A percentile compares a stretch with the other conserved stretches of the same genome.
These are phyloP conservation scores for Deroplatys truncata DNA, from an alignment of 2,888 invertebrate species.

Conservation along the genomic window DNA sequence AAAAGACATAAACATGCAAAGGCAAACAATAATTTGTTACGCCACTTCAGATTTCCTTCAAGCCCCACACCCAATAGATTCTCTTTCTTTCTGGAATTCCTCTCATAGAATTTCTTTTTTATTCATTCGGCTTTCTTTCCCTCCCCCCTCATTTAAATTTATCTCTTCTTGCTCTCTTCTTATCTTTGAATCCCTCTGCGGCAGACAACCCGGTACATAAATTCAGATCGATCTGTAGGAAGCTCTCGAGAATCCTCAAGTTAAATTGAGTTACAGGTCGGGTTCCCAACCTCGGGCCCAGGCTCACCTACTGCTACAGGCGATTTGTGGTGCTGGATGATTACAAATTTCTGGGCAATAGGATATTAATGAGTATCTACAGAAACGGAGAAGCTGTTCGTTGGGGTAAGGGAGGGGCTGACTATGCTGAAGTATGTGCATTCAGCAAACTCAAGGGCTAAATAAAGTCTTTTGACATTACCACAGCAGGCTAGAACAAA, in stretches of 20 bases:
- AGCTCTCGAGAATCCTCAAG: slow-evolving; percentile 17
- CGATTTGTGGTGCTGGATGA: background rate
- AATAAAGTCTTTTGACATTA: too few relatives aligned
- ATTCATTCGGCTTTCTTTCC: background rate
- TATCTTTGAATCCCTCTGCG: background rate
- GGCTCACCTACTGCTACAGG: background rate
- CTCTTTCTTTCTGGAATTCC: background rate
- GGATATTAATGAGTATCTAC: background rate
- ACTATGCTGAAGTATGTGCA: too few relatives aligned
- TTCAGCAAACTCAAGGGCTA: too few relatives aligned
- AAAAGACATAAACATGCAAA: background rate
- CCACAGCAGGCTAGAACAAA: too few relatives aligned
- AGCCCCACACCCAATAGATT: background rate
- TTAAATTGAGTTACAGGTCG: slow-evolving; percentile 24
- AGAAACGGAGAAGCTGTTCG: background rate
- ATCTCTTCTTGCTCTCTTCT: background rate
- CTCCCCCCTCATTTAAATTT: background rate
- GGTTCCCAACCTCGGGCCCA: background rate
- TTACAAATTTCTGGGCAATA: background rate
- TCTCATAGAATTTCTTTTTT: background rate
- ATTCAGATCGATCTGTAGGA: background rate
- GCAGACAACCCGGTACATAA: background rate
- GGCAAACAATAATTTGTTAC: background rate
- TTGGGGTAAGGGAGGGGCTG: too few relatives aligned
- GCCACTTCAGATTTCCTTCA: background rate